Percentiles rank a stretch among this genome's conserved stretches.
Conservation (phyloP, 2,888 invertebrate species). For the Ryuthela nishihirai region DNA sequence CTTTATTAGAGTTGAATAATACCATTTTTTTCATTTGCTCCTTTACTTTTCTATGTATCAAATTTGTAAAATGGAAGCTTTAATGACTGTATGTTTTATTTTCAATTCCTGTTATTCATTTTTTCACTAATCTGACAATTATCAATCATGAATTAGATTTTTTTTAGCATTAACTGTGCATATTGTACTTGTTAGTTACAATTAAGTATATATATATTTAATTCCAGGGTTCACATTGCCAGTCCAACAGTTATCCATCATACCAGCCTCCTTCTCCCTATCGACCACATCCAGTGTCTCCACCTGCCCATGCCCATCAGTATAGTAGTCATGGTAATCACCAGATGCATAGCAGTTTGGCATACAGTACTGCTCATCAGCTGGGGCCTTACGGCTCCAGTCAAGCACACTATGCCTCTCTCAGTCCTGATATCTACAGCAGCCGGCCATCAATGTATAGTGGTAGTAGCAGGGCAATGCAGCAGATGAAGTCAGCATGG, state of each 20-base stretch:
- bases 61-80: no score
- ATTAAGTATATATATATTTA: neutral
- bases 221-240: conserved; percentile 34
- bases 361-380: conserved; percentile 26
- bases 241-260: conserved; percentile 36
- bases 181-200: neutral
- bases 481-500: conserved; percentile 34
- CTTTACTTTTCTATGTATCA: no score
- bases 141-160: neutral
- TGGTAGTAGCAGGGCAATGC: conserved; percentile 22
- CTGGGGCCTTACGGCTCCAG: conserved; percentile 26
- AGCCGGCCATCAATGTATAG: conserved; percentile 30
- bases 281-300: conserved; percentile 33
- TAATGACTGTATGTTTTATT: no score
- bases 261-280: conserved; percentile 38
- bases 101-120: no score
- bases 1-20: no score
- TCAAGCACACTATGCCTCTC: conserved; percentile 15
- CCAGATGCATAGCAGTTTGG: conserved; percentile 30
- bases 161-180: neutral
- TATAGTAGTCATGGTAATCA: conserved; percentile 29
- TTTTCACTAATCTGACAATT: no score
- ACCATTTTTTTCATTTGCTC: no score
- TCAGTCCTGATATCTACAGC: conserved; percentile 28
- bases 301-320: conserved; percentile 38